Conservation (phyloP, 2,888 invertebrate species). For the Pasiphila rectangulata region DNA sequence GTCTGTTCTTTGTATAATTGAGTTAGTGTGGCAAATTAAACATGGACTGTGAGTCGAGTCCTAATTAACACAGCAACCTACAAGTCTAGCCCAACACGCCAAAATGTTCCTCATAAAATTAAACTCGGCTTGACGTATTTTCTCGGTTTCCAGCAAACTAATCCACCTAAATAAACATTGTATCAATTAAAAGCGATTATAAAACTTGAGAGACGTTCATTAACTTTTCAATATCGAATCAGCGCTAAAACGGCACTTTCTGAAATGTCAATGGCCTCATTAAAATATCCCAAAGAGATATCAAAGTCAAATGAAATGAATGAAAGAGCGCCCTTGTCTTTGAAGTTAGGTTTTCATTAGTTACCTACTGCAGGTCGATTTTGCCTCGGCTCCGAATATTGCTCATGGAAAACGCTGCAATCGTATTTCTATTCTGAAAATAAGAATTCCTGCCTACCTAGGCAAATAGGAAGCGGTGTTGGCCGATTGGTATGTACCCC, state of each 20-base stretch:
- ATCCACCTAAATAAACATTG: slow-evolving; percentile 27
- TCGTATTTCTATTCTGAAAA: not conserved
- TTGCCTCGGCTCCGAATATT: slow-evolving; percentile 7
- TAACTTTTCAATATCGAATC: slow-evolving; percentile 52
- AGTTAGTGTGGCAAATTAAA: no score
- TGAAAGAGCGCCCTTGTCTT: slow-evolving; percentile 45
- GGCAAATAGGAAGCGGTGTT: no score
- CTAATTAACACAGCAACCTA: not conserved
- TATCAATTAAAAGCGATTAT: slow-evolving; percentile 29
- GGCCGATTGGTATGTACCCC: no score
- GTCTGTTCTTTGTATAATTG: no score
- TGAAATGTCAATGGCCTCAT: slow-evolving; percentile 56
- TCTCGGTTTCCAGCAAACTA: slow-evolving; percentile 13
- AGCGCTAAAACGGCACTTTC: slow-evolving; percentile 46
- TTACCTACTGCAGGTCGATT: slow-evolving; percentile 22
- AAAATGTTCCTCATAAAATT: not conserved
- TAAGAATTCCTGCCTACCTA: no score
- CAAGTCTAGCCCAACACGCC: not conserved
- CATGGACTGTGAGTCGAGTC: not conserved
- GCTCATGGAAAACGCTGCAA: slow-evolving; percentile 2
- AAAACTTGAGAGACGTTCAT: slow-evolving; percentile 39
- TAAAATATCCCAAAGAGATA: slow-evolving; percentile 51
- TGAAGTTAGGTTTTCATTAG: slow-evolving; percentile 32
- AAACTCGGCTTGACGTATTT: slow-evolving; percentile 12
- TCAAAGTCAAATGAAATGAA: slow-evolving; percentile 51